Conservation (phyloP, 2,888 invertebrate genomes). For the Zaprionus obscuricornis region DNA sequence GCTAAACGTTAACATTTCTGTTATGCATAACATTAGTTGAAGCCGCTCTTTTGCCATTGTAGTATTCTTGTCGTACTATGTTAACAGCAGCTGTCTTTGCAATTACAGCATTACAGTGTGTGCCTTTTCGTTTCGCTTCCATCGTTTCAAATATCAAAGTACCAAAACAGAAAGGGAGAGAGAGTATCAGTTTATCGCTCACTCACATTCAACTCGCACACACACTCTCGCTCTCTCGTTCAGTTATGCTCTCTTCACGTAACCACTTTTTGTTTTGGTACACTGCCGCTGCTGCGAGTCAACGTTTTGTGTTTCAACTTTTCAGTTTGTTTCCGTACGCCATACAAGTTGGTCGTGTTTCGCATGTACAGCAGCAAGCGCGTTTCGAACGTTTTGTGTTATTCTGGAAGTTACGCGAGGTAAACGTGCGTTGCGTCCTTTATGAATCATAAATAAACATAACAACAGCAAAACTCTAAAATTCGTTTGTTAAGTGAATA, state of each 20-base stretch:
- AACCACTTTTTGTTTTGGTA: conserved; percentile 38
- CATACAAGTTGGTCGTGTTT: conserved; percentile 33
- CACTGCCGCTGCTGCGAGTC: conserved; percentile 11
- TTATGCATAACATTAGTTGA: conserved; percentile 16
- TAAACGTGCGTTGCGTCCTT: conserved; percentile 47
- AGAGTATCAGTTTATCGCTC: neutral
- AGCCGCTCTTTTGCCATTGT: neutral
- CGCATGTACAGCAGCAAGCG: conserved; percentile 26
- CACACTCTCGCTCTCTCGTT: conserved; percentile 1
- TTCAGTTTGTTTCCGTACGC: conserved; percentile 56
- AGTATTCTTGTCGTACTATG: neutral
- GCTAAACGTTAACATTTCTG: conserved; percentile 16
- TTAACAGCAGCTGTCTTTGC: conserved; percentile 2
- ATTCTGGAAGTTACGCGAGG: conserved; percentile 62
- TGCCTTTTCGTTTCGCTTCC: conserved; percentile 31
- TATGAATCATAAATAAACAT: conserved; percentile 28
- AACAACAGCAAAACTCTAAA: conserved; percentile 32
- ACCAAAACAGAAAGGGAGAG: conserved; percentile 9
- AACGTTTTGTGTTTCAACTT: conserved; percentile 25
- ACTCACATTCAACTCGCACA: no score
- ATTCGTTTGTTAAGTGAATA: neutral
- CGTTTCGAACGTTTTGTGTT: conserved; percentile 18
- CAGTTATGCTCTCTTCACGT: no score
- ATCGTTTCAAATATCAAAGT: conserved; percentile 4
- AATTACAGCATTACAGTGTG: conserved; percentile 15